Percentiles rank a stretch among this genome's conserved stretches.
phyloP scores from a whole-genome alignment of 2,888 invertebrate species.

The Tetheella fluctuosa region DNA sequence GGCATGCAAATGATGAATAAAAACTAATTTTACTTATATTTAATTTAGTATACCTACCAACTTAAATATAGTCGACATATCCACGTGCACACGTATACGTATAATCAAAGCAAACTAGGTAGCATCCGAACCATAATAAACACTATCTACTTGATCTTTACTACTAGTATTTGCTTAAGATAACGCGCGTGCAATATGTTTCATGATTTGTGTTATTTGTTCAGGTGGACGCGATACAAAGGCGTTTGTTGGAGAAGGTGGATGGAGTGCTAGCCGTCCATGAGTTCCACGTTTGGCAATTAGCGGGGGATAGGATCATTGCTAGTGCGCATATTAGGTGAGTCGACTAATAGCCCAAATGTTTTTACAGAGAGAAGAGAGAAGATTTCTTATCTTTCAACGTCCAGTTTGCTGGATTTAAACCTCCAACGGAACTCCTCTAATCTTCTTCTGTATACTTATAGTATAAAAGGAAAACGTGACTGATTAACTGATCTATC shows the following conservation, averaged over 20 bases:
- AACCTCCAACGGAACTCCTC: too few species aligned
- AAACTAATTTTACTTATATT: too few species aligned
- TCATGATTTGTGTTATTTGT: conserved; percentile 32
- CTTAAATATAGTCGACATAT: too few species aligned
- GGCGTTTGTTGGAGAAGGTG: conserved; percentile 93
- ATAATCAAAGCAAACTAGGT: not conserved
- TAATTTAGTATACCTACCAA: too few species aligned
- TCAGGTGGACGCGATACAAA: conserved; percentile 94
- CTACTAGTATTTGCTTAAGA: not conserved
- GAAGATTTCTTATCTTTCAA: too few species aligned
- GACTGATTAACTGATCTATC: too few species aligned
- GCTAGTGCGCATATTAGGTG: conserved; percentile 98
- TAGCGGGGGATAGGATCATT: conserved; percentile 98
- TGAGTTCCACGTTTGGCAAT: conserved; percentile 99
- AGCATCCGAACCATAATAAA: not conserved
- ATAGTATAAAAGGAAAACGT: too few species aligned
- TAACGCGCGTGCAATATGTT: not conserved
- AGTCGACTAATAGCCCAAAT: conserved; percentile 19
- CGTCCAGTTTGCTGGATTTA: too few species aligned
- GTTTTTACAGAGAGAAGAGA: not conserved
- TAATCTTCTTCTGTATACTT: too few species aligned
- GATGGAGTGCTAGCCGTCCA: conserved; percentile 98
- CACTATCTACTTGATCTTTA: not conserved
- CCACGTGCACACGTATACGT: not conserved
- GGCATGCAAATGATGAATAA: too few species aligned